A percentile compares a stretch with the other conserved stretches of the same genome.
phyloP scores from a whole-genome alignment of 2,888 invertebrate genomes.

The Drosophila mimetica region DNA sequence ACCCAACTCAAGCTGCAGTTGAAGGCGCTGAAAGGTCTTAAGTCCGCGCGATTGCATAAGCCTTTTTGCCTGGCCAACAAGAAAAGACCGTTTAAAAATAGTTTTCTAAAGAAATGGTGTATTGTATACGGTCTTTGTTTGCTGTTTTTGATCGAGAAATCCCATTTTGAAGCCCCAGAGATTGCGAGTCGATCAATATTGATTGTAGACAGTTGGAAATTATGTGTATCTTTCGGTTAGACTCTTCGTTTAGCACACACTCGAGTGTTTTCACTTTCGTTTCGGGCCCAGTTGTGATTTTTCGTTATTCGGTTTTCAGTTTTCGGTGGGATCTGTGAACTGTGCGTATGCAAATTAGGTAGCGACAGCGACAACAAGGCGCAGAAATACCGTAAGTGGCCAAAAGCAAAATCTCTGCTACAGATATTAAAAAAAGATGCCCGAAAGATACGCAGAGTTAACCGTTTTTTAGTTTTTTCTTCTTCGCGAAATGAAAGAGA shows the following conservation, averaged over 20 bases:
- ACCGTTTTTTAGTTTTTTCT: conserved; percentile 40
- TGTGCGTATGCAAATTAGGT: conserved; percentile 74
- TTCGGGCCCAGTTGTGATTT: conserved; percentile 30
- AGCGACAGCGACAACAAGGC: conserved; percentile 56
- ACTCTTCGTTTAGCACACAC: conserved; percentile 53
- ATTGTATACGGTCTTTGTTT: conserved; percentile 54
- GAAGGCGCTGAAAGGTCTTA: conserved; percentile 37
- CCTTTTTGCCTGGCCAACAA: conserved; percentile 48
- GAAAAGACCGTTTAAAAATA: conserved; percentile 31
- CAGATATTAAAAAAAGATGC: conserved; percentile 60
- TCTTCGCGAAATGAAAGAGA: conserved; percentile 77
- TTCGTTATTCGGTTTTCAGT: not conserved
- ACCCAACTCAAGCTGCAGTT: conserved; percentile 15
- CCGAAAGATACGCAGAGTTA: conserved; percentile 49
- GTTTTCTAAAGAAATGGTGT: conserved; percentile 38
- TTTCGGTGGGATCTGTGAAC: conserved; percentile 12
- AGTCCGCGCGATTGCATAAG: conserved; percentile 47
- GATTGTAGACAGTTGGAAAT: conserved; percentile 62
- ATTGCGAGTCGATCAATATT: conserved; percentile 57
- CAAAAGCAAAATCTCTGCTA: conserved; percentile 69
- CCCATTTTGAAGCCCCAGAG: conserved; percentile 47
- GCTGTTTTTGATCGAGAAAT: conserved; percentile 53
- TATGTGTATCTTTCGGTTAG: conserved; percentile 50
- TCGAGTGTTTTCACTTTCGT: conserved; percentile 69
- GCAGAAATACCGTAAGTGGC: conserved; percentile 72